Percentiles rank a stretch among this genome's conserved stretches.
Conservation (phyloP, 2,113 vertebrate species). For the Pampusana beccarii region DNA sequence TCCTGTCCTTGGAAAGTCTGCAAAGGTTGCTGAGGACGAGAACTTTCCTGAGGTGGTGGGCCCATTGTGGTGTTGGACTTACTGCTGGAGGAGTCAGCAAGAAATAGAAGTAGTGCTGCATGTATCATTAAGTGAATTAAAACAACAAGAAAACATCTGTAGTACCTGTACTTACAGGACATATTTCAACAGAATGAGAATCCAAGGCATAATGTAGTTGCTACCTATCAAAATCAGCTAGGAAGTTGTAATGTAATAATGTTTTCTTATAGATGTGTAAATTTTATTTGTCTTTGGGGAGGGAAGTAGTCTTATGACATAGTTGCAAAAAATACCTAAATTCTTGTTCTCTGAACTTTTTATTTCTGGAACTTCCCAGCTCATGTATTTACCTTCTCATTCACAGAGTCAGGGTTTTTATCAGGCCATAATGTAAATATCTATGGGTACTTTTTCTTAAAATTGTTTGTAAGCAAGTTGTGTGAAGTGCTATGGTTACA, state of each 20-base stretch:
- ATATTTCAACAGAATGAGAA: background rate
- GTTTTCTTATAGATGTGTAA: background rate
- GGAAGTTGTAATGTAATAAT: background rate
- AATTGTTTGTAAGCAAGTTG: background rate
- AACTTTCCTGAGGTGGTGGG: background rate
- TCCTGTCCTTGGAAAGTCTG: background rate
- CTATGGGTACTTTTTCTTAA: constrained; percentile 57
- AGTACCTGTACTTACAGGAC: background rate
- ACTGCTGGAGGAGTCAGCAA: background rate
- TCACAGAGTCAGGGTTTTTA: background rate
- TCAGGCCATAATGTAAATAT: background rate
- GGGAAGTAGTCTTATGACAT: background rate
- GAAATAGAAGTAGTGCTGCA: background rate
- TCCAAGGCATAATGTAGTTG: background rate
- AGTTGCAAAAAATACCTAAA: background rate
- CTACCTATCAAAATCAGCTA: background rate
- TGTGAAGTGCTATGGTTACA: constrained; percentile 9
- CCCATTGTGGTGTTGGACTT: background rate
- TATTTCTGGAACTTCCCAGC: background rate
- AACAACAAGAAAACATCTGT: background rate
- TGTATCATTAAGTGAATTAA: background rate
- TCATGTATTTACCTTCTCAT: background rate
- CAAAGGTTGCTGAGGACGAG: background rate
- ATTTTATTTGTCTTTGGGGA: background rate
- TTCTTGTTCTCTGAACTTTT: background rate